Percentiles rank a stretch among this genome's conserved stretches.
phyloP scores from a whole-genome alignment of 1,140 invertebrate species.

The Aphis gossypii region DNA sequence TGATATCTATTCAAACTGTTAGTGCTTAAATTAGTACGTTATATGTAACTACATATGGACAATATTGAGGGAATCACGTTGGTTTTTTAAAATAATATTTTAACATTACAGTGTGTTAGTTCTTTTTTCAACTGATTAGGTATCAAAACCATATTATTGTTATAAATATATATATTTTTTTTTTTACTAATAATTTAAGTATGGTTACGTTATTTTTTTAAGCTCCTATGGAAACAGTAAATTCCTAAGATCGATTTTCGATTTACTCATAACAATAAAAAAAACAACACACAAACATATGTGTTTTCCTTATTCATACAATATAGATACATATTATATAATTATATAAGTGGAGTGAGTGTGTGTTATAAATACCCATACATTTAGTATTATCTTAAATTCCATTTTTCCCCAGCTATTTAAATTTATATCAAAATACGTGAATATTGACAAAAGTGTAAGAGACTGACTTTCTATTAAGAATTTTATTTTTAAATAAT shows the following conservation, averaged over 20 bases:
- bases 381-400: constrained; percentile 7
- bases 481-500: constrained; percentile 1
- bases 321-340: constrained; percentile 14
- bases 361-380: constrained; percentile 16
- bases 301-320: background rate
- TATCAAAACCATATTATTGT: constrained; percentile 38
- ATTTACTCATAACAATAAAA: constrained; percentile 20
- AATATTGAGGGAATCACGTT: background rate
- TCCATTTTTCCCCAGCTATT: background rate
- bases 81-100: background rate
- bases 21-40: background rate
- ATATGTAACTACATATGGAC: background rate
- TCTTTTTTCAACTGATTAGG: background rate
- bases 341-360: background rate
- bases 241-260: constrained; percentile 29
- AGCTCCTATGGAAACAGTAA: constrained; percentile 38
- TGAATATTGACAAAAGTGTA: constrained; percentile 1
- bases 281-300: background rate
- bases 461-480: constrained; percentile 37
- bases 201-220: constrained; percentile 24
- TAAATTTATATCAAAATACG: background rate
- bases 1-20: constrained; percentile 67
- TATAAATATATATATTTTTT: background rate
- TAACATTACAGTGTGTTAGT: constrained; percentile 31
- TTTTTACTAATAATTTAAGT: constrained; percentile 20